These are phyloP conservation scores for Porites rus DNA, from an alignment of 92 coral and sea anemone species.

Conservation along the genomic window DNA sequence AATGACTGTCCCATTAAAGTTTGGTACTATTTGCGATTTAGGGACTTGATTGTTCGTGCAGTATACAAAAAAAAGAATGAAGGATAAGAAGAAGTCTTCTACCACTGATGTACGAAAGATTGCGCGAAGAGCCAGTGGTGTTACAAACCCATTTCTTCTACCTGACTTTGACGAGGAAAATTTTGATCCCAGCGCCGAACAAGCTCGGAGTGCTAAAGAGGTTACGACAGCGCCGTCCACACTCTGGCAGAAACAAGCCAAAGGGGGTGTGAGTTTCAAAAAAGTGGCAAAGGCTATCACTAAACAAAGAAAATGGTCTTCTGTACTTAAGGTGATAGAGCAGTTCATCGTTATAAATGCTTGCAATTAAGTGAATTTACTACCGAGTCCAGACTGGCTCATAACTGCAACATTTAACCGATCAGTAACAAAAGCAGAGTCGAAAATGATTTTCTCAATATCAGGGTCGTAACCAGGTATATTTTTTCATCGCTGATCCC, in stretches of 20 bases:
- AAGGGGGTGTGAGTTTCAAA: constrained; percentile 57
- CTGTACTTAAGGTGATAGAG: constrained; percentile 63
- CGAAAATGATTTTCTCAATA: no score
- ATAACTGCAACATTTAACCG: no score
- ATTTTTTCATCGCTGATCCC: no score
- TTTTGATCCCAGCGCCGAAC: constrained; percentile 34
- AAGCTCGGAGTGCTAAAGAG: constrained; percentile 35
- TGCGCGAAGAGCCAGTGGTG: constrained; percentile 25
- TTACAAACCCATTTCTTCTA: constrained; percentile 61
- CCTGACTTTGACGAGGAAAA: constrained; percentile 64
- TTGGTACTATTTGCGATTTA: background rate
- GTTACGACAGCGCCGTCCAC: constrained; percentile 16
- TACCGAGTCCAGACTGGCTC: no score
- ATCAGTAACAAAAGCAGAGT: no score
- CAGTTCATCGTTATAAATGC: no score
- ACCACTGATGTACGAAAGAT: background rate
- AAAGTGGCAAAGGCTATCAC: constrained; percentile 77
- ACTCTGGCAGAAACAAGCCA: constrained; percentile 27
- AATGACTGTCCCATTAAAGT: no score
- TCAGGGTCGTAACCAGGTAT: no score
- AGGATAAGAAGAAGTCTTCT: constrained; percentile 9
- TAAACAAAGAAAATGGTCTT: constrained; percentile 74
- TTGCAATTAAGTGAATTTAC: no score
- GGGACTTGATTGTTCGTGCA: background rate
- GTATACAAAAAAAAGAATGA: background rate